A percentile compares a stretch with the other conserved stretches of the same genome.
Conservation (phyloP, 2,113 vertebrate species). For the Myotis brandtii region DNA sequence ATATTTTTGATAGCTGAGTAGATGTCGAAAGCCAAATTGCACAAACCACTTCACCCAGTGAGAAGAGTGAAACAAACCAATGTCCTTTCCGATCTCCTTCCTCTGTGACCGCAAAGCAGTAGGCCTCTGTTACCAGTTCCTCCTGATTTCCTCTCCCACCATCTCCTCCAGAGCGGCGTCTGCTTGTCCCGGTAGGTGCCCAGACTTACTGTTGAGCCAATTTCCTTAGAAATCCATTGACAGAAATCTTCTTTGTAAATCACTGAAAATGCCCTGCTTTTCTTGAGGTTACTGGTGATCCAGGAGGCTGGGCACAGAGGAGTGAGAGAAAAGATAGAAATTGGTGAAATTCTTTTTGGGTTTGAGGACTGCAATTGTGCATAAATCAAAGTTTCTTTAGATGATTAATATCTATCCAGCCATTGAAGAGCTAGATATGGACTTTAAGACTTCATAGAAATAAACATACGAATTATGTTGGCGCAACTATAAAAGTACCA, state of each 20-base stretch:
- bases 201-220: not conserved
- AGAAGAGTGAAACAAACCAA: not conserved
- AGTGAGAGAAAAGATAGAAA: not conserved
- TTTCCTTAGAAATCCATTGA: not conserved
- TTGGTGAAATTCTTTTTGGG: not conserved
- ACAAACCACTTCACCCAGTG: not conserved
- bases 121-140: not conserved
- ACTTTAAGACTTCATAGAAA: not conserved
- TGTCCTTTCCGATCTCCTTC: not conserved
- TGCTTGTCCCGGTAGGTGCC: not conserved
- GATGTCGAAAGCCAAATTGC: not conserved
- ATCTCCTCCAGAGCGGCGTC: not conserved
- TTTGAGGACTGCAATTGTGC: not conserved
- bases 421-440: not conserved
- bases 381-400: not conserved
- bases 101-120: not conserved
- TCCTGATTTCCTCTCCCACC: not conserved
- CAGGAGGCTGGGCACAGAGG: not conserved
- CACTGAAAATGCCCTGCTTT: not conserved
- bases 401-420: not conserved
- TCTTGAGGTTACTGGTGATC: not conserved
- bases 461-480: not conserved
- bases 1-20: slow-evolving; percentile 9
- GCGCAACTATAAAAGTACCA: not conserved
- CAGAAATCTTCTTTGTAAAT: not conserved